phyloP scores from a whole-genome alignment of 2,888 invertebrate species.

The Archips xylosteana region DNA sequence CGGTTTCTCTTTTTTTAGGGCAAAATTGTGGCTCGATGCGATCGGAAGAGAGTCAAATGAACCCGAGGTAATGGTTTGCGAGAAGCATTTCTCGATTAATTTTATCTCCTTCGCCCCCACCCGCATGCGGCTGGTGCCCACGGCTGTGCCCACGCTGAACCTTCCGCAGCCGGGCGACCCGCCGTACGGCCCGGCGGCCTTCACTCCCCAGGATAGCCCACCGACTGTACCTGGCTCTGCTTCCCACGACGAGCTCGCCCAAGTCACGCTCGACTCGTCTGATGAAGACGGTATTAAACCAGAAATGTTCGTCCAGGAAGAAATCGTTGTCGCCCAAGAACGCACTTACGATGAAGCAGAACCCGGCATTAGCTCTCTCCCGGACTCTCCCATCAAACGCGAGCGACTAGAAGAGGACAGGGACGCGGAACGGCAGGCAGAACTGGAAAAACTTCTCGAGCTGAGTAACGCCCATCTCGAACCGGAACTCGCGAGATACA shows the following conservation, averaged over 20 bases:
- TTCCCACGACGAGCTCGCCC: no score
- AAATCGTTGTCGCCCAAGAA: background rate
- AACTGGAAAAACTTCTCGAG: slow-evolving; percentile 7
- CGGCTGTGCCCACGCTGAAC: slow-evolving; percentile 8
- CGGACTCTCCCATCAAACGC: slow-evolving; percentile 7
- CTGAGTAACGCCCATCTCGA: slow-evolving; percentile 12
- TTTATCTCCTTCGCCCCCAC: background rate
- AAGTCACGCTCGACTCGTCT: background rate
- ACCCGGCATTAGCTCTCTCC: background rate
- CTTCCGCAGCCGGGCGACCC: background rate
- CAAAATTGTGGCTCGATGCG: slow-evolving; percentile 7
- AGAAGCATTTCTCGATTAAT: background rate
- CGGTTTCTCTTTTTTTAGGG: slow-evolving; percentile 15
- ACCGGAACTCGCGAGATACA: slow-evolving; percentile 22
- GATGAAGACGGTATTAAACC: background rate
- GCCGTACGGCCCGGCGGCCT: no score
- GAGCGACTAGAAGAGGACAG: background rate
- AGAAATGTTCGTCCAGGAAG: slow-evolving; percentile 5
- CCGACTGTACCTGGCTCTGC: no score
- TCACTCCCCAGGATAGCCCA: no score
- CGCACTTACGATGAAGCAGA: background rate
- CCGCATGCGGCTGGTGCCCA: slow-evolving; percentile 5
- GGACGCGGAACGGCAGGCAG: background rate
- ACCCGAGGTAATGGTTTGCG: background rate
- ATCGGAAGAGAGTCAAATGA: background rate